A percentile compares a stretch with the other conserved stretches of the same genome.
phyloP scores from a whole-genome alignment of 2,888 invertebrate genomes.

The Cataglyphis altisquamis region DNA sequence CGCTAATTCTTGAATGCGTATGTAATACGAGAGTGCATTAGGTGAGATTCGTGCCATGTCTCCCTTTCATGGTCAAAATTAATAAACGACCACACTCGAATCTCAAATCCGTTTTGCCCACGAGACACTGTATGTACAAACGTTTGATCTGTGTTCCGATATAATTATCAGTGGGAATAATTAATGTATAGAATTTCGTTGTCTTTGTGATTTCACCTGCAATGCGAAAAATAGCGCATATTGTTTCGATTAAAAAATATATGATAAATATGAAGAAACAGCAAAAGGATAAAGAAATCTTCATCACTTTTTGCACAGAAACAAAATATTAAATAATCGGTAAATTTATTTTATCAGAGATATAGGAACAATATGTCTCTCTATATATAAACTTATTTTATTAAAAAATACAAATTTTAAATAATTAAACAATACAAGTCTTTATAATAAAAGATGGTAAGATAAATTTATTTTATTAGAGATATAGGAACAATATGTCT shows the following conservation, averaged over 20 bases:
- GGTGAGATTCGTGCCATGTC: slow-evolving; percentile 27
- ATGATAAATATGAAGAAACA: neutral
- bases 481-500: neutral
- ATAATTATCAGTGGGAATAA: slow-evolving; percentile 6
- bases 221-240: neutral
- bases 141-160: neutral
- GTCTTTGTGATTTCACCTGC: neutral
- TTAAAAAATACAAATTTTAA: neutral
- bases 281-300: neutral
- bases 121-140: neutral
- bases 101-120: slow-evolving; percentile 7
- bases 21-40: slow-evolving; percentile 28
- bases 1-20: slow-evolving; percentile 33
- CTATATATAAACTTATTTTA: neutral
- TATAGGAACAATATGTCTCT: neutral
- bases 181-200: neutral
- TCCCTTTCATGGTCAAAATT: slow-evolving; percentile 41
- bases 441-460: neutral
- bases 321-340: neutral
- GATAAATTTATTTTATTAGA: neutral
- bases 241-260: neutral
- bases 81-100: slow-evolving; percentile 22
- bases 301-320: neutral
- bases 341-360: neutral
- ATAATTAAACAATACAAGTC: neutral